phyloP scores from a whole-genome alignment of 2,113 vertebrate species.

The Cnemophilus loriae region DNA sequence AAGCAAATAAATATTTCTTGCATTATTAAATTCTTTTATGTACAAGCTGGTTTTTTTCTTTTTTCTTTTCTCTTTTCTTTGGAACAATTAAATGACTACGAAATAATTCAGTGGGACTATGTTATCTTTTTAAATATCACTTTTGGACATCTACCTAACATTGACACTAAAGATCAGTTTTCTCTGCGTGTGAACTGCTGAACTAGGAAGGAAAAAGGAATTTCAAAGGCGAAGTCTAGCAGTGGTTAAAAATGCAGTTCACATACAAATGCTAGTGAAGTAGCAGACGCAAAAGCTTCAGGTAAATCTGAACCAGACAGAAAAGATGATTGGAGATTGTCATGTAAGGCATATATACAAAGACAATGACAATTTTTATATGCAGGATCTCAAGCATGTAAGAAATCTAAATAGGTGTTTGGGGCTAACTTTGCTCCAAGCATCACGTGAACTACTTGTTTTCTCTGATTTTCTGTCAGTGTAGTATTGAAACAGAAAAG shows the following conservation, averaged over 20 bases:
- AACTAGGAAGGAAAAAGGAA: not conserved
- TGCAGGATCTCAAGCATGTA: not conserved
- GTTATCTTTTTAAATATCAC: not conserved
- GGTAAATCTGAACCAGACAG: not conserved
- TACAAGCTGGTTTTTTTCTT: not conserved
- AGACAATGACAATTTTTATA: not conserved
- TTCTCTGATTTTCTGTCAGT: not conserved
- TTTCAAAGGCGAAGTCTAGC: not conserved
- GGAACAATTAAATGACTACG: not conserved
- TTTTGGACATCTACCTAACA: not conserved
- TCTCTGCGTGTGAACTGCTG: not conserved
- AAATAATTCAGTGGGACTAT: not conserved
- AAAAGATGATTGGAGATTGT: not conserved
- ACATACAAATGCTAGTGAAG: not conserved
- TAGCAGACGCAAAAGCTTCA: not conserved
- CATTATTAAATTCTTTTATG: not conserved
- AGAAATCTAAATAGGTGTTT: not conserved
- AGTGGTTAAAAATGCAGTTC: not conserved
- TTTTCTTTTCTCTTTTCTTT: not conserved
- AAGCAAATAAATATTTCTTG: not conserved
- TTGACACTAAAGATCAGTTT: not conserved
- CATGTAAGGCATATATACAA: not conserved
- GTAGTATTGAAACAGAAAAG: not conserved
- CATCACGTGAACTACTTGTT: not conserved
- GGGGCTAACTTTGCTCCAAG: not conserved